A percentile compares a stretch with the other conserved stretches of the same genome.
Evolutionary conservation across 2,797 vertebrate genomes (phyloP).

Genomic region (Peromyscus nudipes): DNA sequence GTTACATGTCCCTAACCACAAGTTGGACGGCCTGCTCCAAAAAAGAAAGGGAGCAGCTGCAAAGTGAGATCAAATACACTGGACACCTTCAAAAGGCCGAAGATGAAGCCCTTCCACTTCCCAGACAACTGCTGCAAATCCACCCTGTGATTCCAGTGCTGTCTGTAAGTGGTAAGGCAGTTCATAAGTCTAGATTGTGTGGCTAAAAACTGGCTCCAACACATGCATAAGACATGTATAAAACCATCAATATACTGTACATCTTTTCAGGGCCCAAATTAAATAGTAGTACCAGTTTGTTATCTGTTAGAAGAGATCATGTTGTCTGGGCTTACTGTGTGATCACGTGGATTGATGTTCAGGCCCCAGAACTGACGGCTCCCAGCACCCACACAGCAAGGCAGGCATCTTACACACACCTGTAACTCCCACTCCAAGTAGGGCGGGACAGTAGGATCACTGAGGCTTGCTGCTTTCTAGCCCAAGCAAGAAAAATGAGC

Average conservation of each 20-base stretch:
- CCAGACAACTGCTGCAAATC: not conserved
- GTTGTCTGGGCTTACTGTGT: not conserved
- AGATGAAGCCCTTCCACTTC: not conserved
- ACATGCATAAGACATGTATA: not conserved
- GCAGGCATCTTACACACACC: not conserved
- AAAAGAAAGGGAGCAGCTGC: conserved; percentile 35
- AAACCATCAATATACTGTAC: not conserved
- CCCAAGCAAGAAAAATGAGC: not conserved
- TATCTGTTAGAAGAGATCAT: not conserved
- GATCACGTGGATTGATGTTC: not conserved
- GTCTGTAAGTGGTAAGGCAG: not conserved
- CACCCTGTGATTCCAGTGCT: not conserved
- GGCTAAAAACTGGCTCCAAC: conserved; percentile 6
- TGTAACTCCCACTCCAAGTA: not conserved
- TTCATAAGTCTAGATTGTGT: not conserved
- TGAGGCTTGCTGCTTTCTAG: not conserved
- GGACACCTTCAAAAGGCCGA: not conserved
- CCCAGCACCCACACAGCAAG: not conserved
- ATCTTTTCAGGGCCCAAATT: conserved; percentile 58
- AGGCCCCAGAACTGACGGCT: not conserved
- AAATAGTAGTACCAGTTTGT: conserved; percentile 56
- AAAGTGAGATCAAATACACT: conserved; percentile 30
- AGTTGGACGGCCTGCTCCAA: conserved; percentile 3
- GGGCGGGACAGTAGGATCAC: not conserved
- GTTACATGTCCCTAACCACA: conserved; percentile 23